Evolutionary conservation across 1,140 invertebrate species (phyloP), one percentile per base, ranked within the genome.

Genomic region (Whitmania pigra): DNA sequence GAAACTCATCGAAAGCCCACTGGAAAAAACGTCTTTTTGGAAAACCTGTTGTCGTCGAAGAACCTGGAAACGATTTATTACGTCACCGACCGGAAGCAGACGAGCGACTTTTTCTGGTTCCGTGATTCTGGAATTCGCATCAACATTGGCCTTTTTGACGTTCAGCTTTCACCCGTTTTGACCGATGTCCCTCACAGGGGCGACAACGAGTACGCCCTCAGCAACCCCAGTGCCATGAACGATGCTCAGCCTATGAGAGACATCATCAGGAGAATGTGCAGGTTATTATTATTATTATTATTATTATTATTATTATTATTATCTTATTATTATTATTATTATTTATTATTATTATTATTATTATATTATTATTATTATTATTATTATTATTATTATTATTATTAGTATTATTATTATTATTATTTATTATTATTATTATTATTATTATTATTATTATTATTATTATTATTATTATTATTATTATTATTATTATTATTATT

Each of bases 111-210:
- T 57, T 75, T 75, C 18, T 78, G 77, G 75, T 71, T 73, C 53
- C 75, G 78, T 7, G 75, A 75, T 15, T 77, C 79, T 3, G 71
- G 71, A 25, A 69, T 73, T n/a, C 60, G 67, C 18, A 76, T 80
- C 27, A 78, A 76, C 17, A 73, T 79, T 36, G 75, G 76, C 53
- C 71, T 80, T n/a, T 75, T 75, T 2, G 75, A 76, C 18, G 73
- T 78, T 2, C 77, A 75, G 74, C 71, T 79, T 25, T 67, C 79
- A 6, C 78, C 78, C 0, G 74, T 77, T 40, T 79, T 79, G 67
- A 73, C 74, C 25, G 79, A 79, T 63, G 70, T 80, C 17, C 75
- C 76, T 9, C 77, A 77, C 29, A 63, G 69, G 6, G 75, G 77
- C 53, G 78, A 79, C 49, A 76, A 75, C 25, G 43, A 68, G 2